Evolutionary conservation across 1,140 invertebrate species (phyloP).

Genomic region (Drosophila aff.): DNA sequence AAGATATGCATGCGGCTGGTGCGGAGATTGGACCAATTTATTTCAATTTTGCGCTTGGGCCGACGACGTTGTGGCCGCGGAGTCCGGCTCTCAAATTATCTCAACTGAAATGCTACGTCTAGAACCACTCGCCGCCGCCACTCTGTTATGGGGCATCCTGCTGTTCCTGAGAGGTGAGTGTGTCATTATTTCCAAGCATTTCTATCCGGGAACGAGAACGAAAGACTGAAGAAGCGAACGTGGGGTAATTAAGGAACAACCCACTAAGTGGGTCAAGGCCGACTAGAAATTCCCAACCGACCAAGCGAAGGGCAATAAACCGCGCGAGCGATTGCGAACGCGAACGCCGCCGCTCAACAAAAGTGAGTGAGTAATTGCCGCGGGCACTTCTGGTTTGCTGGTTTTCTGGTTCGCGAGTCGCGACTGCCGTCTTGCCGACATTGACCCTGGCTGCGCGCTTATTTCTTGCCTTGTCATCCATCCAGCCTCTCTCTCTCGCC

Average conservation of each 20-base stretch:
- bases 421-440: slow-evolving; percentile 38
- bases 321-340: slow-evolving; percentile 29
- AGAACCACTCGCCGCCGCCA: slow-evolving; percentile 14
- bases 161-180: slow-evolving; percentile 56
- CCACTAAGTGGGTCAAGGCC: slow-evolving; percentile 67
- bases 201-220: slow-evolving; percentile 15
- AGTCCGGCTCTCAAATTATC: neutral
- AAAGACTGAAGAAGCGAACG: slow-evolving; percentile 74
- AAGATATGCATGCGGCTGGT: slow-evolving; percentile 65
- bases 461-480: slow-evolving; percentile 38
- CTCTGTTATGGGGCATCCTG: slow-evolving; percentile 22
- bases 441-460: slow-evolving; percentile 39
- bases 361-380: slow-evolving; percentile 79
- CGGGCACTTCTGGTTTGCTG: slow-evolving; percentile 47
- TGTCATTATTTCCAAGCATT: too few species aligned
- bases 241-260: slow-evolving; percentile 49
- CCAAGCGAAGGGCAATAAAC: slow-evolving; percentile 79
- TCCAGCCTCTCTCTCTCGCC: neutral
- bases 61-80: slow-evolving; percentile 61
- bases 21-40: slow-evolving; percentile 75
- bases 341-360: slow-evolving; percentile 37
- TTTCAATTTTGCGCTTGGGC: slow-evolving; percentile 74
- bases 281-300: slow-evolving; percentile 69
- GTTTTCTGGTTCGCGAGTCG: slow-evolving; percentile 21
- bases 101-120: slow-evolving; percentile 26